Base-by-base conservation (phyloP, 2,888 invertebrate species). In the Scaptomyza polygonia region DNA sequence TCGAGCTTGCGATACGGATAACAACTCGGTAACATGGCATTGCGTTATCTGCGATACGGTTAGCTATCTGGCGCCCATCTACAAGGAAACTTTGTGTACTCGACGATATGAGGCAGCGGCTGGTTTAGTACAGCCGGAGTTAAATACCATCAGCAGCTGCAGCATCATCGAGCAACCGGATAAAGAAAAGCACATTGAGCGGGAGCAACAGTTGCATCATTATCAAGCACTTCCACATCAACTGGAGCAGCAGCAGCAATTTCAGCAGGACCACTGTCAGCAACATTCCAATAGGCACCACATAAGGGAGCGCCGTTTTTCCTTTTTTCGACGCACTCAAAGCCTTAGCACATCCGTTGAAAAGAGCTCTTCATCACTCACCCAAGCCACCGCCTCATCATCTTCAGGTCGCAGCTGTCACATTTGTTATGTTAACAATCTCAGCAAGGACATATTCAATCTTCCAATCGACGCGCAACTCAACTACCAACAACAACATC, bases 11-110 rank as follows among this genome's bases (percentile, higher is more conserved):
- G 89, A 89, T 58, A 85, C 91, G 47, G 90, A 91, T 70, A 92
- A 92, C 77, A 91, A 90, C 77, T 91, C 92, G n/a, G 92, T 92
- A 40, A 92, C 92, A 67, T 92, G 92, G 91, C 92, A 92, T 64
- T 92, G 92, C 77, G 86, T 92, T 44, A 91, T 92, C 71, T 92
- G 92, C 80, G 91, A 92, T 77, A 90, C 89, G 45, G 92, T 92
- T 44, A 92, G 92, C 77, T 90, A 90, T 77, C 82, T 92, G 71
- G 92, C 92, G 44, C 92, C 92, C 67, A 92, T 92, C 44, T 92
- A 92, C 69, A 92, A 92, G 74, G 92, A 91, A 68, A 90, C 91
- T 4, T 76, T 91, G n/a, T 68, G 67, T 47, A 56, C 81, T 57
- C 78, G 79, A 11, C 48, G 64, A 0, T 65, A 72, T 52, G 59